These are phyloP conservation scores for Proisotoma minuta DNA, from an alignment of 2,888 invertebrate species.

Conservation along the genomic window DNA sequence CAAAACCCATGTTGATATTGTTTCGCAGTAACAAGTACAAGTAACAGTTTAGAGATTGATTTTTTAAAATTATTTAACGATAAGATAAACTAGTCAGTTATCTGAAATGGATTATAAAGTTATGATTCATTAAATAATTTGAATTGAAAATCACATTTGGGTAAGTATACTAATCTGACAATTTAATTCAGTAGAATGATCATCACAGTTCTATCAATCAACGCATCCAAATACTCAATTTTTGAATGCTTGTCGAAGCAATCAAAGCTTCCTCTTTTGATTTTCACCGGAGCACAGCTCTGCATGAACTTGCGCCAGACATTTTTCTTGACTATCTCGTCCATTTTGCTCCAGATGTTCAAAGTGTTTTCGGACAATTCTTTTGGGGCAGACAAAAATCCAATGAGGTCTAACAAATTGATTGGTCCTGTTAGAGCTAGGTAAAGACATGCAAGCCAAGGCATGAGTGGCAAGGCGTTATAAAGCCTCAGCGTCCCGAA, in stretches of 20 bases:
- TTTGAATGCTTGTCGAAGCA: not conserved
- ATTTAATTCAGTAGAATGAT: constrained; percentile 9
- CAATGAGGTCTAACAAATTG: not conserved
- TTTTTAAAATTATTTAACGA: too few relatives aligned
- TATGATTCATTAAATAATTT: too few relatives aligned
- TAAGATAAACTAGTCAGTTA: too few relatives aligned
- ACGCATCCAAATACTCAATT: constrained; percentile 17
- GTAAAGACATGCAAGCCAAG: constrained; percentile 14
- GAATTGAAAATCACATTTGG: too few relatives aligned
- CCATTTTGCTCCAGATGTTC: not conserved
- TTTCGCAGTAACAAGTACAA: too few relatives aligned
- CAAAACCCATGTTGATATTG: too few relatives aligned
- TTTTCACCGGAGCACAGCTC: constrained; percentile 1
- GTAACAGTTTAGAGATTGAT: too few relatives aligned
- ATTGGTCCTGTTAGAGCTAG: constrained; percentile 4
- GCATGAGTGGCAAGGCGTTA: not conserved
- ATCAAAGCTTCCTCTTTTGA: constrained; percentile 7
- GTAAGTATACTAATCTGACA: too few relatives aligned
- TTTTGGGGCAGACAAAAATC: constrained; percentile 3
- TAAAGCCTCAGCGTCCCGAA: constrained; percentile 10
- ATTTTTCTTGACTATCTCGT: not conserved
- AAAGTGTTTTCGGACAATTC: constrained; percentile 2
- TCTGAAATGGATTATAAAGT: too few relatives aligned
- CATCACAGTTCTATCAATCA: constrained; percentile 16
- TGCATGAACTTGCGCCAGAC: not conserved